Conservation (phyloP, 2,113 vertebrate genomes). For the Notothenia rossii region DNA sequence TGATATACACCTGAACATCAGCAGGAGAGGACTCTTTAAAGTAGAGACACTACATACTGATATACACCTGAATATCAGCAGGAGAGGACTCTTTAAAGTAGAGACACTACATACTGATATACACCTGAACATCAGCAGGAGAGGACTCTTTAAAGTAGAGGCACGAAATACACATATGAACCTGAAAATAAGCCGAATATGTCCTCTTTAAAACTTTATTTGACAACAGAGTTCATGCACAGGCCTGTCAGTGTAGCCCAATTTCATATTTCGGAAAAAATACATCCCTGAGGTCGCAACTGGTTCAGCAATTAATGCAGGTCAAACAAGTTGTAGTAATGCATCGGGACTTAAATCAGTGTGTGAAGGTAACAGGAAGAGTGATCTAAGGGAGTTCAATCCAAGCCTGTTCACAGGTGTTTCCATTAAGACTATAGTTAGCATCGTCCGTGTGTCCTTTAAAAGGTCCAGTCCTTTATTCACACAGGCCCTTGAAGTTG, state of each 20-base stretch:
- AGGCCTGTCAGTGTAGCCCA: too few species aligned
- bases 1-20: too few species aligned
- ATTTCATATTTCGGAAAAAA: neutral
- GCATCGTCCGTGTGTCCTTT: neutral
- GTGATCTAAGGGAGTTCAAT: neutral
- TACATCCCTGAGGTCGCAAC: neutral
- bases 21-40: too few species aligned
- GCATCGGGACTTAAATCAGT: neutral
- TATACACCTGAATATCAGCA: too few species aligned
- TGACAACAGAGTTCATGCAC: neutral
- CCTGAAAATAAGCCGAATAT: too few species aligned
- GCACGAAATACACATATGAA: too few species aligned
- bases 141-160: too few species aligned
- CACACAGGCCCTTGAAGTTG: conserved; percentile 87
- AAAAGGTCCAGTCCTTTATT: conserved; percentile 59
- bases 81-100: too few species aligned
- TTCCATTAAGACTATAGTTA: conserved; percentile 13
- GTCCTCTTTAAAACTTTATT: neutral
- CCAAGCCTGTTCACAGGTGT: neutral
- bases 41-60: too few species aligned
- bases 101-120: too few species aligned
- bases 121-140: too few species aligned
- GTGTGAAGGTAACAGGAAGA: neutral
- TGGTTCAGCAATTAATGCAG: neutral
- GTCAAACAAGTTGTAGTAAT: neutral